Percentiles rank a stretch among this genome's conserved stretches.
These are phyloP conservation scores for Creontiades dilutus DNA, from an alignment of 2,888 invertebrate species.

Conservation along the genomic window DNA sequence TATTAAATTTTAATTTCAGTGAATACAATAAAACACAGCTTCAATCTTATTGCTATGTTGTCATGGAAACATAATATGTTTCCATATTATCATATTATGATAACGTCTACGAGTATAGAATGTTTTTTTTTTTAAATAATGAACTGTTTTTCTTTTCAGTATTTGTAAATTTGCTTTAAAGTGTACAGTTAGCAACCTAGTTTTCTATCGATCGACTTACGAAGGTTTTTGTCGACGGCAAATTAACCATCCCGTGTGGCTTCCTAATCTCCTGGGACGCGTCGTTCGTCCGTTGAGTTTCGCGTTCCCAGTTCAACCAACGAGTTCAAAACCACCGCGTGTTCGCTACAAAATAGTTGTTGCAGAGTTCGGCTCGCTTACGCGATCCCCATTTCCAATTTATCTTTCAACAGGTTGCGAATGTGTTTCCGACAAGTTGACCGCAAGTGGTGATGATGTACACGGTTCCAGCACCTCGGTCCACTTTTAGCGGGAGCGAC, in stretches of 20 bases:
- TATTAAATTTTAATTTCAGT: too few relatives aligned
- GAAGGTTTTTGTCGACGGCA: background rate
- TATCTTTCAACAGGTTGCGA: background rate
- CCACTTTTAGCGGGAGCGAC: constrained; percentile 26
- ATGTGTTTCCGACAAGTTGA: background rate
- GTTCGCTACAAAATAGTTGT: background rate
- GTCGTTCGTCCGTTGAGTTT: background rate
- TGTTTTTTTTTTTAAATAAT: too few relatives aligned
- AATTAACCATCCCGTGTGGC: background rate
- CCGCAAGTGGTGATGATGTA: background rate
- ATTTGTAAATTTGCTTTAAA: background rate
- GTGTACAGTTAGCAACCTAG: background rate
- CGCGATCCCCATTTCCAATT: background rate
- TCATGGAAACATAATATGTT: too few relatives aligned
- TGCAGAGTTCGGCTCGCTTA: background rate
- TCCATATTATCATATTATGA: too few relatives aligned
- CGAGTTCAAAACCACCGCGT: background rate
- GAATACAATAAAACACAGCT: too few relatives aligned
- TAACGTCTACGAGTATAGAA: too few relatives aligned
- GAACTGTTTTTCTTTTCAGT: too few relatives aligned
- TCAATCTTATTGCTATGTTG: too few relatives aligned
- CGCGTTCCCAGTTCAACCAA: background rate
- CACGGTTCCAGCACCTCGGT: background rate
- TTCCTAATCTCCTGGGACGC: constrained; percentile 16
- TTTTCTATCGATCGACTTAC: constrained; percentile 20